Percentiles rank a stretch among this genome's conserved stretches.
phyloP scores from a whole-genome alignment of 1,140 invertebrate genomes.

The Halotydeus destructor region DNA sequence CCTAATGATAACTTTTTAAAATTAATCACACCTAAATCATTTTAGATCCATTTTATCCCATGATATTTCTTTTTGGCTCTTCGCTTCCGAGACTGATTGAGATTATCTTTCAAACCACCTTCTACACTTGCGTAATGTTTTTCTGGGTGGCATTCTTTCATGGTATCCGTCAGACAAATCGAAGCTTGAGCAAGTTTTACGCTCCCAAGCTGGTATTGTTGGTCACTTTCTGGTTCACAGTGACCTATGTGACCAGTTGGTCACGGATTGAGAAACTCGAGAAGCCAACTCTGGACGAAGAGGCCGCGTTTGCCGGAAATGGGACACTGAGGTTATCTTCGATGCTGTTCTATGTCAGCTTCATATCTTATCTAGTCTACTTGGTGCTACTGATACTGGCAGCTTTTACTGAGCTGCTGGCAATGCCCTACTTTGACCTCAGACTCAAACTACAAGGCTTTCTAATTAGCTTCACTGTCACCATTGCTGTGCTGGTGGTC shows the following conservation, averaged over 20 bases:
- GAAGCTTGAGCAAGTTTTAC: slow-evolving; percentile 65
- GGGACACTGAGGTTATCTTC: background rate
- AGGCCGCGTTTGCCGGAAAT: slow-evolving; percentile 18
- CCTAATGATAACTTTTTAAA: background rate
- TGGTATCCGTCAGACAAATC: slow-evolving; percentile 54
- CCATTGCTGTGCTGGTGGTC: slow-evolving; percentile 45
- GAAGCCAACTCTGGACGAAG: slow-evolving; percentile 82
- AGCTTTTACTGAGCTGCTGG: slow-evolving; percentile 76
- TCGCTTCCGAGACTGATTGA: slow-evolving; percentile 77
- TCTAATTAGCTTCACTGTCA: slow-evolving; percentile 57
- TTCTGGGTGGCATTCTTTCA: slow-evolving; percentile 92
- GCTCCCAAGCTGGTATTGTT: slow-evolving; percentile 72
- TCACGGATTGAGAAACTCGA: slow-evolving; percentile 65
- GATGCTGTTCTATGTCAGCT: slow-evolving; percentile 62
- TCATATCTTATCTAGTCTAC: slow-evolving; percentile 63
- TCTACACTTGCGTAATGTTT: slow-evolving; percentile 60
- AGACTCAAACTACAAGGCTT: slow-evolving; percentile 72
- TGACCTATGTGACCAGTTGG: slow-evolving; percentile 63
- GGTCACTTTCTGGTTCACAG: slow-evolving; percentile 61
- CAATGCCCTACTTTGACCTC: slow-evolving; percentile 91
- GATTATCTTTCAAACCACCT: slow-evolving; percentile 68
- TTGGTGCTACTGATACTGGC: slow-evolving; percentile 57
- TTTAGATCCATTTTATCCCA: slow-evolving; percentile 75
- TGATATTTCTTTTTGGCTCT: slow-evolving; percentile 68
- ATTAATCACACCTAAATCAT: slow-evolving; percentile 11